Evolutionary conservation across 2,797 vertebrate species (phyloP).

Genomic region (Ciconia nigra): DNA sequence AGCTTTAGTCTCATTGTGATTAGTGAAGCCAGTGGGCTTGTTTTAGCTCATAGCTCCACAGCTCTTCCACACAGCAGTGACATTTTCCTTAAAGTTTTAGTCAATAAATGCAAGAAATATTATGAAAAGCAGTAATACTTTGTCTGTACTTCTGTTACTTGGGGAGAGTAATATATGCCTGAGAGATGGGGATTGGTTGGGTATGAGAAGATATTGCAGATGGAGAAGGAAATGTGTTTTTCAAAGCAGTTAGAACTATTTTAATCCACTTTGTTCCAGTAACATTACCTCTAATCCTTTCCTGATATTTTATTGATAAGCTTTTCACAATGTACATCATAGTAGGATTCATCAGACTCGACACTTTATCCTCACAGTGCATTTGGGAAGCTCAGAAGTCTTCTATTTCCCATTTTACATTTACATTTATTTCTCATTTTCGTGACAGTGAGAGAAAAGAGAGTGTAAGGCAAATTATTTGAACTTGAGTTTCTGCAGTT

Average conservation of each 20-base stretch:
- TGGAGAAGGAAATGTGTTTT: background rate
- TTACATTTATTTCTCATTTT: conserved; percentile 36
- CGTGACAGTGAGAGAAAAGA: background rate
- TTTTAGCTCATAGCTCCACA: background rate
- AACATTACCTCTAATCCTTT: conserved; percentile 35
- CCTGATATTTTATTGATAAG: conserved; percentile 55
- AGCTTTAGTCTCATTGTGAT: background rate
- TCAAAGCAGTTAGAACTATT: conserved; percentile 13
- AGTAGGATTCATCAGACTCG: conserved; percentile 41
- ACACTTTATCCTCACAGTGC: conserved; percentile 22
- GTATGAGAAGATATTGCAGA: background rate
- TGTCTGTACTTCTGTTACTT: background rate
- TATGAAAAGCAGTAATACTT: background rate
- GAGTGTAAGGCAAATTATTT: background rate
- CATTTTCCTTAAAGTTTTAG: background rate
- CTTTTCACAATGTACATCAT: conserved; percentile 23
- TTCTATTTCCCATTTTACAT: background rate
- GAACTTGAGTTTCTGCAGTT: background rate
- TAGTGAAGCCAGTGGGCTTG: background rate
- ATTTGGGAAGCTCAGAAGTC: conserved; percentile 28
- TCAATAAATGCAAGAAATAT: background rate
- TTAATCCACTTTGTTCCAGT: conserved; percentile 29
- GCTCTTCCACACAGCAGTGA: background rate
- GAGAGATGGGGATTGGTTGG: background rate
- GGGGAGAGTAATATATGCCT: background rate